Base-by-base conservation (phyloP, 2,888 invertebrate species). In the Crepidodera aurea region DNA sequence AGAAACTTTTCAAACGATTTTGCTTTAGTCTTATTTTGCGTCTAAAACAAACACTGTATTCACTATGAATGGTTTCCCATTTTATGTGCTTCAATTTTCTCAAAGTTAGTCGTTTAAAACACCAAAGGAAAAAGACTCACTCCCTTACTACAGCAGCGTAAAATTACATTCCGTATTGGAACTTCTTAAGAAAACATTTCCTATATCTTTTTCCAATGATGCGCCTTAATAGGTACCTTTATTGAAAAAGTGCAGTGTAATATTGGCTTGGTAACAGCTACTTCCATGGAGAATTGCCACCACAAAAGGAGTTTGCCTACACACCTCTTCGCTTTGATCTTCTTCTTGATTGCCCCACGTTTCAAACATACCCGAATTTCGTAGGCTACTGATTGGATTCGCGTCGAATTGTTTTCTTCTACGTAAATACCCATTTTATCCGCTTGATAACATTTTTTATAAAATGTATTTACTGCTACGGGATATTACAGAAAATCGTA, bases 281-380 rank as follows among this genome's bases (percentile, higher is more conserved):
- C 71, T 71, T 66, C 71, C 69, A 54, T 63, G 61, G 68, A 62
- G 66, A 65, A 65, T 68, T 69, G 64, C 65, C 62, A 65, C 62
- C 66, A 64, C 64, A 68, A 73, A 72, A 76, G 67, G 73, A 75
- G 76, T 76, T 76, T 76, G 69, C 75, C 63, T 71, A 75, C 75
- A 75, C 75, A 74, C 75, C 75, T 75, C 70, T 71, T 67, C 64
- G 64, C 75, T 76, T 76, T 75, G 75, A 76, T 75, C 73, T 75
- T 69, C 68, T 68, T 66, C 72, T 71, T 75, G 74, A 76, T 75
- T 75, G 73, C 73, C 62, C 67, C 67, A 64, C 27, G 54, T 27
- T 29, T 29, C 29, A 29, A 54, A 22, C 44, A 44, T 44, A 44
- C 22, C 44, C 44, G 44, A 44, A 22, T 44, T 12, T 44, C 44